Base-by-base conservation (phyloP, 2,113 vertebrate genomes). In the Sceloporus tristichus region DNA sequence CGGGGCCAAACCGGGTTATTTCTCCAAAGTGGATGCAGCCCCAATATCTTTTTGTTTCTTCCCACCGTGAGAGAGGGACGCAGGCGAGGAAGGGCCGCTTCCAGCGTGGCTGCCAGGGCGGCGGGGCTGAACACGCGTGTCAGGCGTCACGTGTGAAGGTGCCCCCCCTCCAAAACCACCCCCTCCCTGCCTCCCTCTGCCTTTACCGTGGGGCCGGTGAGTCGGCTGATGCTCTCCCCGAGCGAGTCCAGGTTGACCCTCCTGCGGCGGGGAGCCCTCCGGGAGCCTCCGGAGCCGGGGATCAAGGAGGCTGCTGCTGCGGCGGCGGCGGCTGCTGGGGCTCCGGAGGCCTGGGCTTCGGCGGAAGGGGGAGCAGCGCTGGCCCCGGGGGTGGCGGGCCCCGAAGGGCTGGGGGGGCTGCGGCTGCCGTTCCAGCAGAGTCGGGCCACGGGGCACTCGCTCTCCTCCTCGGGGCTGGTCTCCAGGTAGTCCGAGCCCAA, bases 241-340 rank as follows among this genome's bases (percentile, higher is more conserved):
- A 99, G 96, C 13, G 98, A 99, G 97, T 99, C 98, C 93, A 99
- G 97, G 96, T 99, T 99, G 92, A 98, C 98, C 93, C 98, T 95
- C 90, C 98, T 96, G 87, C 98, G 96, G 94, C 98, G 96, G 87
- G 97, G 98, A 68, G 93, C 96, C 92, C 98, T 96, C 95, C 97
- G 96, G 73, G 96, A 93, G 18, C 90, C 97, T 11, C 93, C 93
- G 21, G n/a, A 23, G 59, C 29, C 25, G 6, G 79, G 40, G 7
- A 25, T 53, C 1, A 66, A 9, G 5, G 65, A 9, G 3, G 23
- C 79, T 5, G 70, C 70, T 16, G 56, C 27, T 14, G 94, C 92
- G 90, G 91, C 96, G 95, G 73, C 40, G 91, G 94, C 92, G 91
- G 91, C 96, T 5, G 68, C 86, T 94, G 73, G 40, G 90, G 68